These are phyloP conservation scores for Mesoclemmys tuberculata DNA, from an alignment of 2,113 vertebrate genomes.

Conservation along the genomic window DNA sequence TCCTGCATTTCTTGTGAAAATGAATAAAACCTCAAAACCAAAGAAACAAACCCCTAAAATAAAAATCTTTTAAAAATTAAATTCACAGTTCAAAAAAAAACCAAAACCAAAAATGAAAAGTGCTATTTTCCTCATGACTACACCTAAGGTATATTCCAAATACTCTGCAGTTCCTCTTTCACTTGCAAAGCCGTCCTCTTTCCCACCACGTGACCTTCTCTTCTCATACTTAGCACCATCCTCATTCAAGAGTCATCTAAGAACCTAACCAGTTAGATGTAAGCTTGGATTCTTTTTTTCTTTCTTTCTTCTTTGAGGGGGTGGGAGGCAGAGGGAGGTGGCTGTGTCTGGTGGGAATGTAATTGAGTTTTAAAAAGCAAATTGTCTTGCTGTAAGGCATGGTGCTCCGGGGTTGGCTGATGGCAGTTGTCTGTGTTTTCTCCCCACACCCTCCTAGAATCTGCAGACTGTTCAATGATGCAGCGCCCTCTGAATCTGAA, in stretches of 20 bases:
- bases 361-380: constrained; percentile 71
- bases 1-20: constrained; percentile 50
- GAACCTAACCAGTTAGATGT: constrained; percentile 27
- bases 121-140: constrained; percentile 68
- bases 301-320: constrained; percentile 21
- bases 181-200: constrained; percentile 56
- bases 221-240: constrained; percentile 52
- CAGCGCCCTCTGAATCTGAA: constrained; percentile 80
- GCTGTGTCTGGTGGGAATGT: constrained; percentile 79
- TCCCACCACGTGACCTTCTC: constrained; percentile 33
- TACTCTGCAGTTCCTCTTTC: constrained; percentile 55
- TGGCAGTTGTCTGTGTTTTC: constrained; percentile 9
- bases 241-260: constrained; percentile 9
- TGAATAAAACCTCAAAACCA: constrained; percentile 52
- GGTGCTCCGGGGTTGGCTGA: constrained; percentile 46
- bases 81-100: constrained; percentile 68
- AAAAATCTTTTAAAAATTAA: constrained; percentile 44
- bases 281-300: constrained; percentile 26
- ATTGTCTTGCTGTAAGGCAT: constrained; percentile 69
- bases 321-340: constrained; percentile 37
- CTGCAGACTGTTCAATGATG: constrained; percentile 75
- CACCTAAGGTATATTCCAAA: constrained; percentile 31
- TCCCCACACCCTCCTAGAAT: constrained; percentile 47
- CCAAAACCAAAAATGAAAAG: constrained; percentile 55
- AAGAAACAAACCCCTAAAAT: constrained; percentile 10